Evolutionary conservation across 2,888 invertebrate species (phyloP).

Genomic region (Lycocerus yunnanus): DNA sequence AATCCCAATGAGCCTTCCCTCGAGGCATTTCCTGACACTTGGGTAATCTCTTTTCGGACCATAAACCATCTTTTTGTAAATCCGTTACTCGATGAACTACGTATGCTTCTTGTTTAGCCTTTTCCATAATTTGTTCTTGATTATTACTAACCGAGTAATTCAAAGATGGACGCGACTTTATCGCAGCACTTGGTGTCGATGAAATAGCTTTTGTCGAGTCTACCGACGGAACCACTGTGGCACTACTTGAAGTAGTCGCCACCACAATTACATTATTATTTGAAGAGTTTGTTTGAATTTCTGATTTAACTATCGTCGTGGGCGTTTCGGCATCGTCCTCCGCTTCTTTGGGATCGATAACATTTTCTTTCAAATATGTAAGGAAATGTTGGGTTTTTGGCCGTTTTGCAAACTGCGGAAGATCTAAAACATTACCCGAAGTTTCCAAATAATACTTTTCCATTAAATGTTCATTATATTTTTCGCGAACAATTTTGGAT

Average conservation of each 20-base stretch:
- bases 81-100: conserved; percentile 92
- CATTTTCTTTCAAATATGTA: conserved; percentile 71
- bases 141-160: conserved; percentile 46
- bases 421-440: conserved; percentile 89
- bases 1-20: conserved; percentile 97
- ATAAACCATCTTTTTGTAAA: conserved; percentile 91
- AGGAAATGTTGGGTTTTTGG: conserved; percentile 76
- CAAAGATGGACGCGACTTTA: conserved; percentile 32
- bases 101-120: conserved; percentile 91
- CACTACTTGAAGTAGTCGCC: conserved; percentile 30
- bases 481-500: conserved; percentile 71
- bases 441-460: conserved; percentile 87
- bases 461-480: conserved; percentile 77
- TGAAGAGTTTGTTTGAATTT: neutral
- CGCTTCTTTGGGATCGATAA: conserved; percentile 50
- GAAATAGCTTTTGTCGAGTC: conserved; percentile 7
- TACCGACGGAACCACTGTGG: conserved; percentile 21
- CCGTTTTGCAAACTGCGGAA: conserved; percentile 80
- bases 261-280: conserved; percentile 23
- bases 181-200: conserved; percentile 10
- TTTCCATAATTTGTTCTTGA: conserved; percentile 81
- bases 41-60: conserved; percentile 89
- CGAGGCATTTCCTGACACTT: conserved; percentile 90
- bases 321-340: conserved; percentile 12
- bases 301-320: conserved; percentile 7